phyloP scores from a whole-genome alignment of 1,140 invertebrate genomes.

The Spodoptera litura region DNA sequence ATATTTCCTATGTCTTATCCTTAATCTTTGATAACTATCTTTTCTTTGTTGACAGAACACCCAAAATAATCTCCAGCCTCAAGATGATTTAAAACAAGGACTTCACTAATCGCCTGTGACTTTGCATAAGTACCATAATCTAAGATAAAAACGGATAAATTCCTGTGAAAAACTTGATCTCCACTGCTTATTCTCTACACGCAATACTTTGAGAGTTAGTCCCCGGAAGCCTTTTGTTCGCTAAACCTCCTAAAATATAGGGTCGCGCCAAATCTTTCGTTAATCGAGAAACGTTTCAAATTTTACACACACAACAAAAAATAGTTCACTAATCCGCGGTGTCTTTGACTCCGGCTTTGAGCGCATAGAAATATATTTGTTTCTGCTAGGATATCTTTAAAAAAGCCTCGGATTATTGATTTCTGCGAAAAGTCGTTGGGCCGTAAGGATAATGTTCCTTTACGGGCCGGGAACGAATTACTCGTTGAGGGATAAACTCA shows the following conservation, averaged over 20 bases:
- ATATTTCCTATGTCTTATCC: background rate
- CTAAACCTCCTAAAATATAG: constrained; percentile 66
- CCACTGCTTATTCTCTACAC: constrained; percentile 64
- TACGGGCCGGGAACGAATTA: constrained; percentile 78
- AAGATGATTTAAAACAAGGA: constrained; percentile 34
- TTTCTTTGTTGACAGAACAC: background rate
- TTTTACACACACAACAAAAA: constrained; percentile 78
- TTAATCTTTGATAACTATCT: background rate
- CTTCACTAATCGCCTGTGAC: background rate
- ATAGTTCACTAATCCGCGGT: constrained; percentile 78
- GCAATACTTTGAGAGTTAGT: constrained; percentile 67
- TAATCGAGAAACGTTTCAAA: constrained; percentile 79
- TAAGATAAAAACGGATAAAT: constrained; percentile 49
- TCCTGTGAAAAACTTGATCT: constrained; percentile 68
- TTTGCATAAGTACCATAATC: constrained; percentile 33
- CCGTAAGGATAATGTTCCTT: constrained; percentile 78
- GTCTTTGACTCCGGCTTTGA: constrained; percentile 73
- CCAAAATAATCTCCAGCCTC: background rate
- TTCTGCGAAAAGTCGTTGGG: constrained; percentile 76
- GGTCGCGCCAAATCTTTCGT: constrained; percentile 77
- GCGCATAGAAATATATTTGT: constrained; percentile 72
- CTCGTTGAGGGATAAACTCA: constrained; percentile 79
- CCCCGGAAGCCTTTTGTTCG: constrained; percentile 81
- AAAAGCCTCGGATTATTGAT: constrained; percentile 81
- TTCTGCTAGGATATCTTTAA: constrained; percentile 75